Base-by-base conservation (phyloP, 2,888 invertebrate genomes). In the Baronia brevicornis region DNA sequence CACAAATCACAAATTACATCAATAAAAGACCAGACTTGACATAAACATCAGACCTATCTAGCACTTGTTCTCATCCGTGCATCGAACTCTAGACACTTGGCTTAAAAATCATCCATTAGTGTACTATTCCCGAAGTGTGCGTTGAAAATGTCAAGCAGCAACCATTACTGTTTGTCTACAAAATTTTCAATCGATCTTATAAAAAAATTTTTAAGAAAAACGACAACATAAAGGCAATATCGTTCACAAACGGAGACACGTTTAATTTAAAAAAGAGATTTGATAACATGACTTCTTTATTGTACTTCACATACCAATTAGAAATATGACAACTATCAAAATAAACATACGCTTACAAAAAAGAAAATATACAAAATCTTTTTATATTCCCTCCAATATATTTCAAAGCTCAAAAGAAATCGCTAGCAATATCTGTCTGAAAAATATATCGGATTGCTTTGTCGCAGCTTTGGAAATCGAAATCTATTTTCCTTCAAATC, bases 401-500 rank as follows among this genome's bases (percentile, higher is more conserved):
- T 82, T 80, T 80, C 80, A 80, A 79, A 82, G 84, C 82, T 82
- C 80, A 82, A 82, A 79, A 84, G 84, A 80, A 82, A 82, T 82
- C 84, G 82, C 80, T 78, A 67, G 80, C 84, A 82, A 84, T 84
- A 84, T 84, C 82, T 80, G 82, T 80, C 82, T 84, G 82, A 82
- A 84, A 84, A 82, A 84, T 84, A 84, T 84, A 82, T 84, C 84
- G 82, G 82, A 84, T 82, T 82, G 82, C 84, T 82, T 84, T 84
- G 84, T 84, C 82, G 82, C 79, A 80, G 84, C 82, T 80, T 80
- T 80, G 71, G 71, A 80, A 82, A 82, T 82, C 84, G 80, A 84
- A 82, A 84, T 84, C 82, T 84, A 84, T 84, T 82, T 84, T 84
- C 84, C 84, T 82, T 84, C 84, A 82, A 84, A 84, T 82, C 84